Base-by-base conservation (phyloP, 1,140 invertebrate species). In the Dolichoris vasculosae region DNA sequence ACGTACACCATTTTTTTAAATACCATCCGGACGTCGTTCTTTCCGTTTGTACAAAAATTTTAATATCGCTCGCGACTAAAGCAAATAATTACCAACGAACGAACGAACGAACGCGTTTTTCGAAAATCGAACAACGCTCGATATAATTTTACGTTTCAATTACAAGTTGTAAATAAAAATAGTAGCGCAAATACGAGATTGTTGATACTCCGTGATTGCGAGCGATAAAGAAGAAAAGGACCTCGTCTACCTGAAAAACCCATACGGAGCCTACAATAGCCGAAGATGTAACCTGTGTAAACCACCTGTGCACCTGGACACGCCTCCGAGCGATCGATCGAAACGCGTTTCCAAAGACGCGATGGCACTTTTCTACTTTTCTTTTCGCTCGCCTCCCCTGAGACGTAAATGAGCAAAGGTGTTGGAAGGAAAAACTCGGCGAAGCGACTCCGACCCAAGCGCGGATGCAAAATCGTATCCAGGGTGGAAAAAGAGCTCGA, bases 261-360 rank as follows among this genome's bases (percentile, higher is more conserved):
- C n/a, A n/a, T n/a, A n/a, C n/a, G n/a, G n/a, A n/a, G n/a, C 69
- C 20, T n/a, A 26, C 40, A n/a, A 43, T n/a, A 17, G 20, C 15
- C 9, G 40, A 4, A 38, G 69, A 43, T 43, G 35, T n/a, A 73
- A n/a, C n/a, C n/a, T n/a, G n/a, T n/a, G n/a, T n/a, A 43, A 43
- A 38, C 69, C 69, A 43, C 40, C 69, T 73, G 67, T 35, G 67
- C 23, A 71, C 67, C 67, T 26, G 69, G 40, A 43, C n/a, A 73
- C 9, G 26, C 69, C 38, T 43, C 35, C 17, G 38, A 69, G 20
- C 38, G 23, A 43, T 40, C 43, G 20, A 43, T 73, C 38, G 69
- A 73, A 73, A 43, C 11, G 0, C 7, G 1, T 69, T 69, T 69
- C 8, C 67, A n/a, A n/a, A n/a, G 8, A 38, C 17, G 13, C 2